Conservation (phyloP, 2,113 vertebrate genomes). For the Alces alces region DNA sequence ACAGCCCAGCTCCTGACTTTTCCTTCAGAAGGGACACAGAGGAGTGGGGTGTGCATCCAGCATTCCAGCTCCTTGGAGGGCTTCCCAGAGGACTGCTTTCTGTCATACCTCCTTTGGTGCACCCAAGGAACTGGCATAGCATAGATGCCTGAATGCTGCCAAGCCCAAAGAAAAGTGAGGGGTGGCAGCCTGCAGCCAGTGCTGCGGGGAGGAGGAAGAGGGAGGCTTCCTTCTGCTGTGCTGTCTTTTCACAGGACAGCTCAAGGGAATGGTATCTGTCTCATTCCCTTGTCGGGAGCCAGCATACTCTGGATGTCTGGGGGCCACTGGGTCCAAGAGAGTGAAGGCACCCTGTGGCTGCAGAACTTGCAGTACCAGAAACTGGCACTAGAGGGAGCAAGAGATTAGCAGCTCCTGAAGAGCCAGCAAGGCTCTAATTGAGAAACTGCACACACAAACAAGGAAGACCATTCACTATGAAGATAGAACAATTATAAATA, state of each 20-base stretch:
- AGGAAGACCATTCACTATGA: not conserved
- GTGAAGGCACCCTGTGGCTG: not conserved
- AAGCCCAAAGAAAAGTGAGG: not conserved
- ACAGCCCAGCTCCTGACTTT: not conserved
- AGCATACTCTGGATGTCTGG: not conserved
- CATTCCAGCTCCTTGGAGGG: not conserved
- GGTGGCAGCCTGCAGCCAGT: not conserved
- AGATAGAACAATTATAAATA: not conserved
- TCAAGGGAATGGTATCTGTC: not conserved
- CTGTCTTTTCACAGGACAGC: not conserved
- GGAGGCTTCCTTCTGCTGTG: not conserved
- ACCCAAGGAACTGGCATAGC: not conserved
- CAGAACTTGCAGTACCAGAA: not conserved
- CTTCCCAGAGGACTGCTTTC: not conserved
- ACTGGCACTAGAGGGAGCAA: not conserved
- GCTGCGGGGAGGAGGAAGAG: not conserved
- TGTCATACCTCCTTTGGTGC: not conserved
- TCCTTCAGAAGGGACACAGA: not conserved
- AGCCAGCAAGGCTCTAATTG: not conserved
- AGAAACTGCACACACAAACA: not conserved
- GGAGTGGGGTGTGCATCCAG: not conserved
- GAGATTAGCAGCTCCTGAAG: not conserved
- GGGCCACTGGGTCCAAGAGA: not conserved
- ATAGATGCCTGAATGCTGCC: not conserved
- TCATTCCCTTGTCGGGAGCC: not conserved